phyloP scores from a whole-genome alignment of 2,888 invertebrate genomes.

The Lapara coniferarum region DNA sequence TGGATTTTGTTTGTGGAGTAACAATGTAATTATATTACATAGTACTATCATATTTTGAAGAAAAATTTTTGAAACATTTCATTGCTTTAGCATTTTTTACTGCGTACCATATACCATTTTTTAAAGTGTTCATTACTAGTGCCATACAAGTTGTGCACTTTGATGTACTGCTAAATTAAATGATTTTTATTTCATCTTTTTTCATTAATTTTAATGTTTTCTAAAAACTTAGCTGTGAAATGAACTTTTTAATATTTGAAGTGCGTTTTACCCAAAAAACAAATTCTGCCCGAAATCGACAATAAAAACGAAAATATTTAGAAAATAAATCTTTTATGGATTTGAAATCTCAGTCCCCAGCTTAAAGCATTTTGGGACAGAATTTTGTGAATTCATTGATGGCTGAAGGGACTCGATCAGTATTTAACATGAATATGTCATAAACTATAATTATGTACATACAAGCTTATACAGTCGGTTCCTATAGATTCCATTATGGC shows the following conservation, averaged over 20 bases:
- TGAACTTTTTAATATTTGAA: neutral
- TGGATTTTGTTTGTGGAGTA: neutral
- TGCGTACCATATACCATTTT: neutral
- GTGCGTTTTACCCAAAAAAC: neutral
- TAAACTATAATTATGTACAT: neutral
- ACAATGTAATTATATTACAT: neutral
- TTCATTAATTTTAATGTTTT: no score
- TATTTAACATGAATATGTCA: neutral
- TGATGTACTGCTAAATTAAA: no score
- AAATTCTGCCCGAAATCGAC: neutral
- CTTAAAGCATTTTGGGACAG: constrained; percentile 11
- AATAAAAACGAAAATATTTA: constrained; percentile 19
- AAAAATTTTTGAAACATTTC: no score
- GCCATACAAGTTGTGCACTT: neutral
- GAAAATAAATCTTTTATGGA: neutral
- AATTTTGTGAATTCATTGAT: neutral
- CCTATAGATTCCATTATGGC: no score
- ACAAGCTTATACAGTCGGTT: no score
- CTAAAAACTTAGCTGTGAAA: no score
- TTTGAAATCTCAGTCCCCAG: neutral
- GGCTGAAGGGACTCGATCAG: neutral
- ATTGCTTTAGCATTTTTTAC: no score
- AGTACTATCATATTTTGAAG: neutral
- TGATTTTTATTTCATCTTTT: no score
- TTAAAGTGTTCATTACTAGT: neutral